Base-by-base conservation (phyloP, 2,888 invertebrate genomes). In the Megalurothrips usitatus region DNA sequence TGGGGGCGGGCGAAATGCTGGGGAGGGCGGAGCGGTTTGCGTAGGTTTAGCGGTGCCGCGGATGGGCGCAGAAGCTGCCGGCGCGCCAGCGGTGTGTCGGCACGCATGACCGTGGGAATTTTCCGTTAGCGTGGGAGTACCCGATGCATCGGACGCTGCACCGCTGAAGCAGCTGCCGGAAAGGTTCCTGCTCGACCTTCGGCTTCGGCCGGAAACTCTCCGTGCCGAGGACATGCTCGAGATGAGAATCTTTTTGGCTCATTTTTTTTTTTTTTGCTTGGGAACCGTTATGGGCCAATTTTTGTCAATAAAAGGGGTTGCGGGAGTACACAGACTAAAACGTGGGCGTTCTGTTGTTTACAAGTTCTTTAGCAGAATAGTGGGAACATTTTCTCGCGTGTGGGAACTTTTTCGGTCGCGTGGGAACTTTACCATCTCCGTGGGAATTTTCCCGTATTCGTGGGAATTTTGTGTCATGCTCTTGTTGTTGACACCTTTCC, bases 401-500 rank as follows among this genome's bases (percentile, higher is more conserved):
- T 58, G 58, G 68, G 68, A 75, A 75, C 10, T 26, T 75, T 75
- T 75, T 9, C 68, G 12, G 1, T 3, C 8, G 8, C 68, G 68
- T 75, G 68, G 68, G 68, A 75, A 75, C 12, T 26, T 26, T 26
- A 12, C 68, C 68, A 2, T 23, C 10, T 10, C 23, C 68, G 68
- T 75, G 68, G 68, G 68, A 75, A 75, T 26, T 26, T 23, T 23
- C 23, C 26, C 26, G 26, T 75, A 75, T 4, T 23, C 68, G 68
- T 75, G 68, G 68, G 68, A 75, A 26, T 26, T 75, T 12, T 85
- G 84, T 85, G 84, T 92, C 92, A 82, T 91, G 95, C 95, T 95
- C 93, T 92, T 94, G 91, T 95, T 95, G 88, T 90, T 95, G 88
- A 95, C 34, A 43, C 34, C 34, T 43, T 2, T 6, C 34, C 34